Conservation (phyloP, 2,888 invertebrate species). For the Drosophila prostipennis region DNA sequence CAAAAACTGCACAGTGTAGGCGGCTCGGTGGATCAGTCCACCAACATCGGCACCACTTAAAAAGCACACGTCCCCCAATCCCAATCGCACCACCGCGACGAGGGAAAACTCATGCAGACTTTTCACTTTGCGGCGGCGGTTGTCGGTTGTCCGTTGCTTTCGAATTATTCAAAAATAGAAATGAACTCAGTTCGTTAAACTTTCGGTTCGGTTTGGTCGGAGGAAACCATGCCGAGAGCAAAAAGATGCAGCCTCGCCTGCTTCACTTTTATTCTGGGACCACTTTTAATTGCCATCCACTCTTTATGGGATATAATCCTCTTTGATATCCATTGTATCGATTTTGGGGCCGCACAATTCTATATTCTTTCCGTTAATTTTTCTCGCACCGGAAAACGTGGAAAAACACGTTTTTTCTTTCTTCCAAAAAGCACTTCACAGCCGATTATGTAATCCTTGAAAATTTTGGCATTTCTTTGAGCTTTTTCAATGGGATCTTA, state of each 20-base stretch:
- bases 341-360: constrained; percentile 43
- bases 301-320: constrained; percentile 24
- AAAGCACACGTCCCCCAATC: constrained; percentile 54
- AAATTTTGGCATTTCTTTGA: constrained; percentile 25
- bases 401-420: constrained; percentile 60
- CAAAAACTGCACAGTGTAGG: constrained; percentile 78
- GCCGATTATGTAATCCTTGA: constrained; percentile 47
- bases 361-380: constrained; percentile 9
- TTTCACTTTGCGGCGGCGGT: constrained; percentile 68
- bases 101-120: constrained; percentile 72
- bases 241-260: constrained; percentile 48
- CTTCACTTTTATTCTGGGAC: constrained; percentile 48
- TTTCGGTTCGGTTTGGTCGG: constrained; percentile 61
- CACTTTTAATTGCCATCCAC: constrained; percentile 52
- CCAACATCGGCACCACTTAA: constrained; percentile 45
- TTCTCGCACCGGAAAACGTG: constrained; percentile 65
- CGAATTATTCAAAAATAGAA: constrained; percentile 84
- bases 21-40: constrained; percentile 56
- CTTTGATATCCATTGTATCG: constrained; percentile 34
- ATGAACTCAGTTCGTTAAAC: constrained; percentile 85
- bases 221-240: constrained; percentile 58
- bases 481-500: constrained; percentile 36
- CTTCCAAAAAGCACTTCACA: constrained; percentile 35
- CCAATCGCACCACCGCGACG: constrained; percentile 33
- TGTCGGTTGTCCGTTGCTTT: constrained; percentile 59